Evolutionary conservation across 2,888 invertebrate genomes (phyloP), one percentile per base, ranked within the genome.

Genomic region (Netelia fuscicornis): DNA sequence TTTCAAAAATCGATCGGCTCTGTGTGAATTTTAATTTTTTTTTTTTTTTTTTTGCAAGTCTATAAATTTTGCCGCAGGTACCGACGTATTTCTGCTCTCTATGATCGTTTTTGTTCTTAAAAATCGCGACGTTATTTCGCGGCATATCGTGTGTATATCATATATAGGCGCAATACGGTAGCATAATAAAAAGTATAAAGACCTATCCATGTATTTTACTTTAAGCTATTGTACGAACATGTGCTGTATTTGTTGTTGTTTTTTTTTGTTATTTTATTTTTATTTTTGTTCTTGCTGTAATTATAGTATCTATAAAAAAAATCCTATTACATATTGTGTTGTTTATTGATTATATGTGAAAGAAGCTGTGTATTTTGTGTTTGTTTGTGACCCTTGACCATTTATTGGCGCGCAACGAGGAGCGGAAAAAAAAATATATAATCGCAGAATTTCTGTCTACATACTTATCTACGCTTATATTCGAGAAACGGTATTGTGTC

Each of bases 191-290:
- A 58, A 77, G 65, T 76, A 88, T 89, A 89, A 89, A 89, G 89
- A 89, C 89, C 89, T 90, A 89, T 88, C 44, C 88, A 76, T 89
- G 87, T 89, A 89, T 90, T 87, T 87, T 88, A 88, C 86, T 88
- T 88, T 89, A 91, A 92, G 86, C 91, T 92, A 91, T 91, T 89
- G 90, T 88, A 88, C 87, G 89, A 90, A 87, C 70, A 83, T 86
- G 88, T 86, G 83, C 87, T 86, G 87, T 81, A 86, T 75, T 37
- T 79, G 78, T 78, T 84, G 84, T 86, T 87, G 86, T 76, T 75
- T 84, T 71, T 86, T 75, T 23, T 84, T 74, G 30, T 23, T 65
- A 68, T 74, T 85, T 30, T 68, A 13, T 42, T 64, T 71, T 79
- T 81, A 2, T 76, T 30, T 76, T 65, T 42, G 42, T 25, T 25